Evolutionary conservation across 2,888 invertebrate genomes (phyloP).

Genomic region (Noctuana brunneofusca): DNA sequence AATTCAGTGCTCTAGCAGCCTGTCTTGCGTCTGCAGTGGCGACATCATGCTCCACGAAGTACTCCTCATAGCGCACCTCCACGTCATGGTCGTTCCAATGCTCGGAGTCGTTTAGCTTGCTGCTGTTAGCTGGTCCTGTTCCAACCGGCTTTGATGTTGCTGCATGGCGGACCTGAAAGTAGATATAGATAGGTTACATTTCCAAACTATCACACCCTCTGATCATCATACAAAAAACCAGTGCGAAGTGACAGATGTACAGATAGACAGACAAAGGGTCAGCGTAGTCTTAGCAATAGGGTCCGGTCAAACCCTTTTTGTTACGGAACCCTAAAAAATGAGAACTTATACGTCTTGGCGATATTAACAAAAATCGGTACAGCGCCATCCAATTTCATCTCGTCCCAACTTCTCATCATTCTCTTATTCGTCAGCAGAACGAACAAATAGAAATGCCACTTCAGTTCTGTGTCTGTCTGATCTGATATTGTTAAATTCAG

Average conservation of each 20-base stretch:
- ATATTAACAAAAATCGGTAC: too few species aligned
- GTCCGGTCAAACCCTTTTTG: too few species aligned
- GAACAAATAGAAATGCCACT: background rate
- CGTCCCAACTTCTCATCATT: too few species aligned
- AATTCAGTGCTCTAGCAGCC: slow-evolving; percentile 73
- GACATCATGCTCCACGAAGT: slow-evolving; percentile 85
- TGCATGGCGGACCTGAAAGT: slow-evolving; percentile 67
- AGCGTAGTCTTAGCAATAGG: too few species aligned
- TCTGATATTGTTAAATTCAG: background rate
- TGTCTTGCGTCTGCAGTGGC: slow-evolving; percentile 81
- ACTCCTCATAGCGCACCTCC: slow-evolving; percentile 79
- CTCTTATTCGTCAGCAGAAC: background rate
- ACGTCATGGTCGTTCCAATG: slow-evolving; percentile 47
- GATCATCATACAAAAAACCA: background rate
- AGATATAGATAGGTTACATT: too few species aligned
- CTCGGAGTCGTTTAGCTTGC: slow-evolving; percentile 48
- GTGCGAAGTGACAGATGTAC: too few species aligned
- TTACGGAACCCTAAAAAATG: too few species aligned
- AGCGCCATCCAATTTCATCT: too few species aligned
- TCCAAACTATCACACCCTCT: too few species aligned
- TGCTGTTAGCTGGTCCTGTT: slow-evolving; percentile 54
- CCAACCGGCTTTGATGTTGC: slow-evolving; percentile 69
- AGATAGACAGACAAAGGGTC: too few species aligned
- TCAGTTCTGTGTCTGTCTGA: too few species aligned
- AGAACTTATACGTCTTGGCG: too few species aligned